A percentile compares a stretch with the other conserved stretches of the same genome.
Conservation (phyloP, 2,113 vertebrate species). For the Aspiorhynchus laticeps region DNA sequence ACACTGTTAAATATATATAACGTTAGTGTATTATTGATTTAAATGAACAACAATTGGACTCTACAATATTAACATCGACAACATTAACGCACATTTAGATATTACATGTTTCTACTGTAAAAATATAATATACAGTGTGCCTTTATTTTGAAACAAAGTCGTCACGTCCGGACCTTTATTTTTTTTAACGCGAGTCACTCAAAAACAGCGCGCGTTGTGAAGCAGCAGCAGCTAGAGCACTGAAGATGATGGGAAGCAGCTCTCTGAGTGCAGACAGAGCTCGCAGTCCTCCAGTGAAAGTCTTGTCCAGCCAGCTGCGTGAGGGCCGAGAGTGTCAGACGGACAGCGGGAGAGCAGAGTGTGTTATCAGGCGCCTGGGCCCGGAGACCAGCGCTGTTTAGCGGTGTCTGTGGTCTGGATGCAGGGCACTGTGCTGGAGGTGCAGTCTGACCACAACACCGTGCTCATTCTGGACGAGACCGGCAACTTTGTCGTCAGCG, state of each 20-base stretch:
- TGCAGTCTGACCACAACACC: slow-evolving; percentile 65
- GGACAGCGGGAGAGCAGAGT: slow-evolving; percentile 53
- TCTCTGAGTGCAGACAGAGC: slow-evolving; percentile 24
- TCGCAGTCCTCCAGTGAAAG: slow-evolving; percentile 78
- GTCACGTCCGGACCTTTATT: not conserved
- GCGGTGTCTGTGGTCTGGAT: slow-evolving; percentile 85
- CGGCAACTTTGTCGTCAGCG: slow-evolving; percentile 83
- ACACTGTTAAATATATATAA: not conserved
- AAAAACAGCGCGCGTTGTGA: not conserved
- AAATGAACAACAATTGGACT: no score
- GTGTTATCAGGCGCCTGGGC: slow-evolving; percentile 54
- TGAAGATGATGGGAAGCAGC: not conserved
- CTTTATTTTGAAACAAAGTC: slow-evolving; percentile 47
- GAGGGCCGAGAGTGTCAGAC: slow-evolving; percentile 37
- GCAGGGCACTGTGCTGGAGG: slow-evolving; percentile 85
- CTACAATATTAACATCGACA: no score
- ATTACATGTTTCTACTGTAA: no score
- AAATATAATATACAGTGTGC: not conserved
- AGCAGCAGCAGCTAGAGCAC: fast-evolving
- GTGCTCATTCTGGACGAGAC: slow-evolving; percentile 83
- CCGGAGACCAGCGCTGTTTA: slow-evolving; percentile 50
- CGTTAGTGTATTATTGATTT: no score
- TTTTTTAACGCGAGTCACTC: no score
- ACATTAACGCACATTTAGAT: no score
- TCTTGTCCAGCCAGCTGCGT: slow-evolving; percentile 81